Evolutionary conservation across 2,888 invertebrate genomes (phyloP), one percentile per base, ranked within the genome.

Genomic region (Cerastis rubricosa): DNA sequence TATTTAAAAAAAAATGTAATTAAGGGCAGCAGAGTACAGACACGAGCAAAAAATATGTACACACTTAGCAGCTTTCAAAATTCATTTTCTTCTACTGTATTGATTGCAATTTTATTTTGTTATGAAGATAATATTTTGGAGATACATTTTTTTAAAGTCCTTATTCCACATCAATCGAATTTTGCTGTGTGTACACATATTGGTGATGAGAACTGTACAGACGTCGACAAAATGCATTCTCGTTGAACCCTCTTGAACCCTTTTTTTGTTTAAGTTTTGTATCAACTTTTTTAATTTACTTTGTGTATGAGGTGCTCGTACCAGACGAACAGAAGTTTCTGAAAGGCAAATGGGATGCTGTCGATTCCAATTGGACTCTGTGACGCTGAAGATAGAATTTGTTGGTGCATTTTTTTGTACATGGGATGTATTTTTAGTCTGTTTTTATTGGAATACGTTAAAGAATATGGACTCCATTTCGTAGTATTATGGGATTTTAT

Each of bases 221-320:
- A 75, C 82, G 71, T 79, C 71, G 45, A 78, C 74, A 83, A 75
- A 86, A 80, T 88, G 87, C 88, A 83, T 61, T 80, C 76, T 35
- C 19, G 45, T 51, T 85, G 80, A 87, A 79, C 80, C 57, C 61
- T 59, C 45, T 22, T 76, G 80, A 87, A 85, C 74, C 71, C 80
- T 79, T 85, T 85, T 54, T 88, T 82, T 84, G 79, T 79, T 85
- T 80, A 88, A 87, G 65, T 88, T 87, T 85, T 57, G 68, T 66
- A 66, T 67, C 1, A 87, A 87, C 78, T 87, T 87, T 85, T 88
- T 88, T 88, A 85, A 87, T 88, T 88, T 87, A 72, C 83, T 83
- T 88, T 87, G 80, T 84, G 63, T 78, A 78, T 74, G 81, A 73
- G 63, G 75, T 68, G 74, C 17, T 85, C 70, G 67, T 80, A 54